Evolutionary conservation across 1,140 invertebrate species (phyloP), one percentile per base, ranked within the genome.

Genomic region (Neotoxoptera formosana): DNA sequence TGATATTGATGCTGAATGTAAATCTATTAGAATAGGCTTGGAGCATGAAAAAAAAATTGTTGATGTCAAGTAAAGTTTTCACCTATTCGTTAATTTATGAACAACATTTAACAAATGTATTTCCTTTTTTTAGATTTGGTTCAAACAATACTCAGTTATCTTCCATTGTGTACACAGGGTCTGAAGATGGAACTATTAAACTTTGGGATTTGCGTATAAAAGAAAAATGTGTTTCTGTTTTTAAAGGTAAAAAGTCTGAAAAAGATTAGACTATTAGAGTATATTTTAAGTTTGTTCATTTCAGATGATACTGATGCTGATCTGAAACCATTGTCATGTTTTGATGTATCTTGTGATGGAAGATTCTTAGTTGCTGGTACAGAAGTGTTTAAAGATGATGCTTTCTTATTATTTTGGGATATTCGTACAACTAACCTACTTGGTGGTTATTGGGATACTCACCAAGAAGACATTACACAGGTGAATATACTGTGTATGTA

Each of bases 381-480:
- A 2, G 97, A 98, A 94, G 95, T 97, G 36, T 95, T 96, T 92
- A 96, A 96, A 93, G 96, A 96, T 76, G 97, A 98, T 95, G 96
- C 97, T 25, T 98, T 96, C 95, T 96, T 98, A 53, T 95, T 98
- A 67, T 98, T 98, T 95, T 98, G 97, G 97, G 98, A 98, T 95
- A 95, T 97, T 41, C 96, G 98, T 94, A 96, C 96, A 91, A 95
- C 96, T 1, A 96, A 96, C 94, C 95, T 97, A 25, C 95, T 98
- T 9, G 98, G 98, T 7, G 97, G 97, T 21, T 99, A 98, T 95
- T 97, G 97, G 96, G 97, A 98, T 94, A 97, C 97, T 48, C 98
- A 98, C 94, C 96, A 96, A 94, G 97, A 98, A 95, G 98, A 98
- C 95, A 96, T 99, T 23, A 98, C 97, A 53, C 96, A 97, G 96